These are phyloP conservation scores for Deilephila porcellus DNA, from an alignment of 2,888 invertebrate species.

Conservation along the genomic window DNA sequence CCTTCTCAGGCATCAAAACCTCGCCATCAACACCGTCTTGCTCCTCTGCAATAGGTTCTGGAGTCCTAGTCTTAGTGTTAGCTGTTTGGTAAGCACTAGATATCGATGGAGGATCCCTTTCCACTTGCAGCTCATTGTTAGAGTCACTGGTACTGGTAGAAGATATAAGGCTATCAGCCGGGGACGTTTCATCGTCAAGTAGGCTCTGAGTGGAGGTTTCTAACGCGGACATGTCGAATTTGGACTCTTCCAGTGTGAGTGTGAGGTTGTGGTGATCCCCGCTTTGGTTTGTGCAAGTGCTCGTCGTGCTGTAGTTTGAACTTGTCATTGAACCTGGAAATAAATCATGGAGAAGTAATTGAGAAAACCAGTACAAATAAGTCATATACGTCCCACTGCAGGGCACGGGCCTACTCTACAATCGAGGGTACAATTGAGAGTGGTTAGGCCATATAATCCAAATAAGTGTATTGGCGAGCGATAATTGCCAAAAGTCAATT, in stretches of 20 bases:
- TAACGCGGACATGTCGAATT: constrained; percentile 90
- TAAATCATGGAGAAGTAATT: not conserved
- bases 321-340: constrained; percentile 79
- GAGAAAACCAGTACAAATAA: not conserved
- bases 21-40: constrained; percentile 71
- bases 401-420: no score
- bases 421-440: no score
- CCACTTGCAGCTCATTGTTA: constrained; percentile 81
- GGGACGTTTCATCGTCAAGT: constrained; percentile 93
- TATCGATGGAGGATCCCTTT: constrained; percentile 74
- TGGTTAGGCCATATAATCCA: no score
- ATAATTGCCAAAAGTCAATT: no score
- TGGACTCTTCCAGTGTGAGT: constrained; percentile 88
- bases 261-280: constrained; percentile 82
- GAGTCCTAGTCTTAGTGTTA: constrained; percentile 82
- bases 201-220: constrained; percentile 88
- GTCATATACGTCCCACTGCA: no score
- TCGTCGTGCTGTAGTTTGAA: constrained; percentile 81
- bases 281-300: constrained; percentile 80
- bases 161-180: constrained; percentile 91
- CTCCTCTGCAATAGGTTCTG: constrained; percentile 64
- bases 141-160: constrained; percentile 86
- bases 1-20: constrained; percentile 61
- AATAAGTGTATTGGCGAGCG: no score
- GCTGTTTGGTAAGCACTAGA: constrained; percentile 81